phyloP scores from a whole-genome alignment of 2,888 invertebrate genomes.

The Lamproptera curius region DNA sequence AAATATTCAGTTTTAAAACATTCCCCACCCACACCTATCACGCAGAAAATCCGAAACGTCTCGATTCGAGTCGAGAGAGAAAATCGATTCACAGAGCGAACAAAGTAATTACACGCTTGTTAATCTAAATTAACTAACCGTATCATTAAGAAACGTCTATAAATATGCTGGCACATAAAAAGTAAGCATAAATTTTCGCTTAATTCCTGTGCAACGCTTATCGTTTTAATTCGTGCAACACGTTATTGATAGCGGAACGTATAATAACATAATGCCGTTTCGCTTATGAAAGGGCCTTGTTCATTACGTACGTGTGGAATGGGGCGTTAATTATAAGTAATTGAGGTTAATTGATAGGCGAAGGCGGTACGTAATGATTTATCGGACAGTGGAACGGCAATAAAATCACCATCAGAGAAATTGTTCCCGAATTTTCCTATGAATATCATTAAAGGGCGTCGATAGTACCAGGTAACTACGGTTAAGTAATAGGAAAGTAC shows the following conservation, averaged over 20 bases:
- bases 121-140: constrained; percentile 61
- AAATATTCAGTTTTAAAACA: no score
- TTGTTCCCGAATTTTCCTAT: not conserved
- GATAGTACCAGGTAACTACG: no score
- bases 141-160: constrained; percentile 55
- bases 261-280: constrained; percentile 15
- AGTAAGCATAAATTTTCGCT: constrained; percentile 25
- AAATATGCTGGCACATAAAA: constrained; percentile 23
- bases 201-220: constrained; percentile 20
- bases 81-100: constrained; percentile 49
- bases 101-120: constrained; percentile 60
- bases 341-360: constrained; percentile 37
- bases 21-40: no score
- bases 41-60: no score
- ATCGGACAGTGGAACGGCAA: constrained; percentile 19
- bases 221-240: constrained; percentile 19
- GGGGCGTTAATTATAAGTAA: constrained; percentile 35
- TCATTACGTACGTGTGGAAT: constrained; percentile 24
- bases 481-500: no score
- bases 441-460: no score
- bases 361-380: constrained; percentile 29
- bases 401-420: not conserved
- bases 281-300: constrained; percentile 15
- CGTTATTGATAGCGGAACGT: constrained; percentile 17
- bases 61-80: constrained; percentile 48